phyloP scores from a whole-genome alignment of 2,113 vertebrate species.

The Orthochromis malagaraziensis region DNA sequence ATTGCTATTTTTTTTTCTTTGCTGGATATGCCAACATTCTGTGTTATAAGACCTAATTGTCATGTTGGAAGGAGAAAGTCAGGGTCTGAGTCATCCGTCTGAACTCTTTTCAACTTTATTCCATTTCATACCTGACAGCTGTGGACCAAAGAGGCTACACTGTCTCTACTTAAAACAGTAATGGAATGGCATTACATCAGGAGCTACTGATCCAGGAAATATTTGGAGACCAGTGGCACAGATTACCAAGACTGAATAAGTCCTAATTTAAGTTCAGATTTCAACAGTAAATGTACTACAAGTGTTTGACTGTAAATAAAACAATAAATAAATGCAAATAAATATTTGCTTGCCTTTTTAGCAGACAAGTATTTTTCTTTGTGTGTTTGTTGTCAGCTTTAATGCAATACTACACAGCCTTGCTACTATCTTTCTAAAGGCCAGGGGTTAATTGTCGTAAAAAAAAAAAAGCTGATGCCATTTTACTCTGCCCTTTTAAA shows the following conservation, averaged over 20 bases:
- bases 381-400: not conserved
- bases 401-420: not conserved
- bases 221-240: not conserved
- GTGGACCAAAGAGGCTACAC: conserved; percentile 22
- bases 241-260: not conserved
- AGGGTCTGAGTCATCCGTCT: conserved; percentile 33
- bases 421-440: conserved; percentile 27
- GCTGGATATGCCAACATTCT: conserved; percentile 40
- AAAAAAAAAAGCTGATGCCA: conserved; percentile 35
- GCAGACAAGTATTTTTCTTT: not conserved
- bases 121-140: conserved; percentile 60
- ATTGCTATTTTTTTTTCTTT: conserved; percentile 11
- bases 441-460: conserved; percentile 45
- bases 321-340: not conserved
- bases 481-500: conserved; percentile 33
- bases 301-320: not conserved
- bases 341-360: not conserved
- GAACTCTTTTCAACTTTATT: conserved; percentile 39
- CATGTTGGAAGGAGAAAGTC: conserved; percentile 46
- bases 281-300: not conserved
- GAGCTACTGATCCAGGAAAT: not conserved
- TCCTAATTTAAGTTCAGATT: not conserved
- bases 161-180: conserved; percentile 2
- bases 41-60: conserved; percentile 66
- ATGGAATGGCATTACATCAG: not conserved